phyloP scores from a whole-genome alignment of 2,797 vertebrate species.

The Zenarchopterus dispar region DNA sequence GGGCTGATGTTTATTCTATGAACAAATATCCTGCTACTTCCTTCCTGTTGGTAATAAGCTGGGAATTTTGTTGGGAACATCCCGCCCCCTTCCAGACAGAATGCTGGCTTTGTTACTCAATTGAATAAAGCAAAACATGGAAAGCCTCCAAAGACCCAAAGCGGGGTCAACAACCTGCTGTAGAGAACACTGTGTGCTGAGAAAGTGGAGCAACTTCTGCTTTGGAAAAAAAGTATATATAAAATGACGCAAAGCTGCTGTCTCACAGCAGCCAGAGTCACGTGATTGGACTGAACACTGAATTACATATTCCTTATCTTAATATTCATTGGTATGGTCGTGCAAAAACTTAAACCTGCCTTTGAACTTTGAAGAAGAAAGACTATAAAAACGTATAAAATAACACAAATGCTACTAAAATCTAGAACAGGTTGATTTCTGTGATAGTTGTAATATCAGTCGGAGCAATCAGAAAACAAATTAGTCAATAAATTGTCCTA shows the following conservation, averaged over 20 bases:
- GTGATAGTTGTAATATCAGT: too few species aligned
- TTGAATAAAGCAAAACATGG: slow-evolving; percentile 51
- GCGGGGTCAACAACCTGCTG: slow-evolving; percentile 17
- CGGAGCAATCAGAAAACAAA: too few species aligned
- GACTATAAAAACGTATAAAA: too few species aligned
- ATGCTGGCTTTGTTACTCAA: slow-evolving; percentile 30
- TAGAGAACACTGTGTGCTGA: slow-evolving; percentile 49
- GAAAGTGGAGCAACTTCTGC: slow-evolving; percentile 17
- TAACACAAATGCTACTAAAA: too few species aligned
- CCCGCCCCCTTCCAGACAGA: slow-evolving; percentile 26
- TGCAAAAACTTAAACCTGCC: too few species aligned
- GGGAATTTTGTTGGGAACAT: slow-evolving; percentile 49
- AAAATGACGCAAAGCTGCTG: neutral
- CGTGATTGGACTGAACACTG: too few species aligned
- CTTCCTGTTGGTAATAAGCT: slow-evolving; percentile 44
- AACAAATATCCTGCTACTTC: slow-evolving; percentile 48
- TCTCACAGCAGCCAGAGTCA: neutral
- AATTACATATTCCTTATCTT: neutral
- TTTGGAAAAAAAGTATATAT: neutral
- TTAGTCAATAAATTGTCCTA: too few species aligned
- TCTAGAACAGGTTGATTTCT: too few species aligned
- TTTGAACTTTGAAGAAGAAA: too few species aligned
- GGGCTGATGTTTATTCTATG: slow-evolving; percentile 49
- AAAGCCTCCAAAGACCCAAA: slow-evolving; percentile 28
- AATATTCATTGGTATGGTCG: neutral